Conservation (phyloP, 2,888 invertebrate genomes). For the Cylloceria caligata region DNA sequence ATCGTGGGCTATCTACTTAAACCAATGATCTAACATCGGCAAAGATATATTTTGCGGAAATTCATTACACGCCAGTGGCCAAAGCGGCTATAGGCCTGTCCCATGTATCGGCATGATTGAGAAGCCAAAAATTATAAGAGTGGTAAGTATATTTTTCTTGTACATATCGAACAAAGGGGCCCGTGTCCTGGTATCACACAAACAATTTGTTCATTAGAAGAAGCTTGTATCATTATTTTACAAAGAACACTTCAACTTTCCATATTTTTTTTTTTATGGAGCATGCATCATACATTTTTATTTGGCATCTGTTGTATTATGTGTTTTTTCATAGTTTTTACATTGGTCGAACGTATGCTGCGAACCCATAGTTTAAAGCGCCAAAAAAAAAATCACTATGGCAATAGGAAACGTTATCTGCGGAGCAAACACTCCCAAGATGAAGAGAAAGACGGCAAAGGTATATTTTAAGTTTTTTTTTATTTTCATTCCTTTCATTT, state of each 20-base stretch:
- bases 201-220: constrained; percentile 12
- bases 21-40: constrained; percentile 33
- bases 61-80: constrained; percentile 33
- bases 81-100: constrained; percentile 55
- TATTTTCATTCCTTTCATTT: constrained; percentile 28
- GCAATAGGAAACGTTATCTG: constrained; percentile 83
- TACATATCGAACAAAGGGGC: constrained; percentile 13
- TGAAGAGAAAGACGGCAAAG: constrained; percentile 82
- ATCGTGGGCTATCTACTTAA: neutral
- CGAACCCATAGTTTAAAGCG: constrained; percentile 67
- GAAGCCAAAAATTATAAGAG: constrained; percentile 81
- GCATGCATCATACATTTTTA: constrained; percentile 31
- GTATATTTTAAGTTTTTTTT: constrained; percentile 74
- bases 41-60: constrained; percentile 36
- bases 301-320: constrained; percentile 55
- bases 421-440: constrained; percentile 82
- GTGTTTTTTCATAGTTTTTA: constrained; percentile 74
- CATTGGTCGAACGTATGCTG: constrained; percentile 72
- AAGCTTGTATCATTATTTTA: constrained; percentile 27
- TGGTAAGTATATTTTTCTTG: constrained; percentile 74
- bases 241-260: neutral
- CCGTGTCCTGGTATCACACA: constrained; percentile 26
- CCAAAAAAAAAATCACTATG: constrained; percentile 72
- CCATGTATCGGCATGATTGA: constrained; percentile 80
- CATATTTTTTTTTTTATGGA: constrained; percentile 49